A percentile compares a stretch with the other conserved stretches of the same genome.
These are phyloP conservation scores for Rosalia funebris DNA, from an alignment of 2,888 invertebrate genomes.

Conservation along the genomic window DNA sequence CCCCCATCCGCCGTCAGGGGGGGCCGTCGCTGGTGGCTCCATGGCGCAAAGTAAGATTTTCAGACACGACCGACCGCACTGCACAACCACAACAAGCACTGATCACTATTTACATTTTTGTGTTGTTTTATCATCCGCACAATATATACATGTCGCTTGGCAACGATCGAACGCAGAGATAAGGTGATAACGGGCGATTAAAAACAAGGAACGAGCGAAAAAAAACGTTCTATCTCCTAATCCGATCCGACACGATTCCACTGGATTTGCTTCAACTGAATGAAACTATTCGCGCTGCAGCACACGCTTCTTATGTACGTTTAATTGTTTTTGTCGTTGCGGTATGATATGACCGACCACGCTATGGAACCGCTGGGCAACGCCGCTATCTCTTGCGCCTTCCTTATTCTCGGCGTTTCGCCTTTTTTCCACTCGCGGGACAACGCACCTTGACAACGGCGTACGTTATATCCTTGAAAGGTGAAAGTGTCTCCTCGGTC, in stretches of 20 bases:
- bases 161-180: slow-evolving; percentile 6
- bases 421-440: neutral
- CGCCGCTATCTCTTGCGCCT: too few relatives aligned
- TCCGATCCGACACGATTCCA: neutral
- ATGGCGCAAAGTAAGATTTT: neutral
- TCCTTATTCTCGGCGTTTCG: too few relatives aligned
- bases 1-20: slow-evolving; percentile 95
- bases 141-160: slow-evolving; percentile 22
- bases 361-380: too few relatives aligned
- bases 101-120: slow-evolving; percentile 26
- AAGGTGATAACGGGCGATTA: slow-evolving; percentile 18
- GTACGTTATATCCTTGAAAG: slow-evolving; percentile 11
- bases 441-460: neutral
- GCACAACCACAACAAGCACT: neutral
- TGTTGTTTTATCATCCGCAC: neutral
- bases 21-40: slow-evolving; percentile 58
- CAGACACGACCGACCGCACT: neutral
- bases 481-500: slow-evolving; percentile 9
- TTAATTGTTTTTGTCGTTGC: too few relatives aligned
- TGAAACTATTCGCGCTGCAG: too few relatives aligned
- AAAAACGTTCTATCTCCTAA: neutral
- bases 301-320: too few relatives aligned
- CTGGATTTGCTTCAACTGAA: neutral
- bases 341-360: too few relatives aligned
- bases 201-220: slow-evolving; percentile 1